phyloP scores from a whole-genome alignment of 2,797 vertebrate genomes.

The Erpetoichthys calabaricus region DNA sequence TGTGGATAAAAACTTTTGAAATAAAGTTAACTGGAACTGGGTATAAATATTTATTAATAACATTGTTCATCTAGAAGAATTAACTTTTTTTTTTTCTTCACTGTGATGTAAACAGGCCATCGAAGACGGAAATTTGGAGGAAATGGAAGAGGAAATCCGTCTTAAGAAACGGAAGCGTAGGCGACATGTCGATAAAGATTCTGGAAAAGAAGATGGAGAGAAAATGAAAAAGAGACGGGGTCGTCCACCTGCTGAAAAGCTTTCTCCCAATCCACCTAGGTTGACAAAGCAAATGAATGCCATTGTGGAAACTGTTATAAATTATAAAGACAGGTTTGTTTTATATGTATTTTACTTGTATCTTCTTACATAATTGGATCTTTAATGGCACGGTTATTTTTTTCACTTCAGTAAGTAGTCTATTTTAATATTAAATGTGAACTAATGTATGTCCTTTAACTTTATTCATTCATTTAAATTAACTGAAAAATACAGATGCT shows the following conservation, averaged over 20 bases:
- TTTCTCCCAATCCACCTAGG: slow-evolving; percentile 84
- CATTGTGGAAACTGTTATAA: slow-evolving; percentile 90
- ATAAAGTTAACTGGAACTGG: too few species aligned
- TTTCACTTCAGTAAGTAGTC: not conserved
- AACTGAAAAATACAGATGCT: not conserved
- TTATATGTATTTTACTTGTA: slow-evolving; percentile 7
- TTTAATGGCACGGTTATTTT: not conserved
- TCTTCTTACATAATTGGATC: accelerated
- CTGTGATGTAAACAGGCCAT: slow-evolving; percentile 55
- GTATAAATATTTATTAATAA: slow-evolving; percentile 2
- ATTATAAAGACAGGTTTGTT: slow-evolving; percentile 82
- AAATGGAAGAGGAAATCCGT: slow-evolving; percentile 95
- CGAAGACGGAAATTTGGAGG: slow-evolving; percentile 93
- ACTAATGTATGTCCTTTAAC: not conserved
- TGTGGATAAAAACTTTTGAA: too few species aligned
- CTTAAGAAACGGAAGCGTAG: slow-evolving; percentile 89
- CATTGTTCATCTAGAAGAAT: too few species aligned
- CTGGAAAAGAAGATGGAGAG: slow-evolving; percentile 69
- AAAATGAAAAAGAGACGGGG: slow-evolving; percentile 89
- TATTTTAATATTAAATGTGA: too few species aligned
- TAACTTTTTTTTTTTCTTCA: not conserved
- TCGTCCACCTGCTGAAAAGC: slow-evolving; percentile 84
- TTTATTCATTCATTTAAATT: not conserved
- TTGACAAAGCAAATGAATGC: slow-evolving; percentile 93
- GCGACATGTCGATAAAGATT: slow-evolving; percentile 80